Percentiles rank a stretch among this genome's conserved stretches.
Evolutionary conservation across 2,797 vertebrate genomes (phyloP).

Genomic region (Enteromius treurensis): DNA sequence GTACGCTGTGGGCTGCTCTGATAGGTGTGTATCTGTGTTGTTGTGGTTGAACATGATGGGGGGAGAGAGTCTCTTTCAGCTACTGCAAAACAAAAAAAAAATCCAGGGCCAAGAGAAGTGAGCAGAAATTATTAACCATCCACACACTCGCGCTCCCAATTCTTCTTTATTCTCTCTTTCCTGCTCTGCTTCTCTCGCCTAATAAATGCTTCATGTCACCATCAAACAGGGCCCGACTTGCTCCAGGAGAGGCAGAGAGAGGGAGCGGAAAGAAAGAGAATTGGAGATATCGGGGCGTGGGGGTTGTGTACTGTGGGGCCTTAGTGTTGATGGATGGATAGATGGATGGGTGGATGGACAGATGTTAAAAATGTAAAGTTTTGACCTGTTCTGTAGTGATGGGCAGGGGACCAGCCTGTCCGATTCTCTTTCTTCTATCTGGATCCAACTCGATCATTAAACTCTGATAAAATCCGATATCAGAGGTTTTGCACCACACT

Average conservation of each 20-base stretch:
- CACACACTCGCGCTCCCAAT: slow-evolving; percentile 36
- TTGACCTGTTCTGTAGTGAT: slow-evolving; percentile 40
- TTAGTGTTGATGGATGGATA: slow-evolving; percentile 51
- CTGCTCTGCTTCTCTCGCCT: slow-evolving; percentile 51
- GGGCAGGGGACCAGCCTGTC: slow-evolving; percentile 37
- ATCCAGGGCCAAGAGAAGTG: slow-evolving; percentile 55
- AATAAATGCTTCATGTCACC: slow-evolving; percentile 71
- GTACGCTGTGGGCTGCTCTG: slow-evolving; percentile 13
- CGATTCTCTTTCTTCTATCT: slow-evolving; percentile 33
- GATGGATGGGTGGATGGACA: slow-evolving; percentile 44
- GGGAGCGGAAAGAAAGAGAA: slow-evolving; percentile 64
- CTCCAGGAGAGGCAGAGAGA: slow-evolving; percentile 47
- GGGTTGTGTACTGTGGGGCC: slow-evolving; percentile 48
- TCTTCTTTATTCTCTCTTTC: slow-evolving; percentile 56
- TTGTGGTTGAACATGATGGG: slow-evolving; percentile 46
- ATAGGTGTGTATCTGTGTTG: slow-evolving; percentile 40
- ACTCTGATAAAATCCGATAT: slow-evolving; percentile 5
- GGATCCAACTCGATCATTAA: slow-evolving; percentile 46
- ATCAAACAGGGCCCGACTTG: slow-evolving; percentile 62
- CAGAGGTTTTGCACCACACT: slow-evolving; percentile 9
- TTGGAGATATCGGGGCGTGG: slow-evolving; percentile 57
- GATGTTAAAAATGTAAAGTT: slow-evolving; percentile 59
- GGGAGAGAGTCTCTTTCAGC: slow-evolving; percentile 45
- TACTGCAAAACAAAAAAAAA: slow-evolving; percentile 47
- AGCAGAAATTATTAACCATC: slow-evolving; percentile 59